phyloP scores from a whole-genome alignment of 2,888 invertebrate species.

The Eupithecia centaureata region DNA sequence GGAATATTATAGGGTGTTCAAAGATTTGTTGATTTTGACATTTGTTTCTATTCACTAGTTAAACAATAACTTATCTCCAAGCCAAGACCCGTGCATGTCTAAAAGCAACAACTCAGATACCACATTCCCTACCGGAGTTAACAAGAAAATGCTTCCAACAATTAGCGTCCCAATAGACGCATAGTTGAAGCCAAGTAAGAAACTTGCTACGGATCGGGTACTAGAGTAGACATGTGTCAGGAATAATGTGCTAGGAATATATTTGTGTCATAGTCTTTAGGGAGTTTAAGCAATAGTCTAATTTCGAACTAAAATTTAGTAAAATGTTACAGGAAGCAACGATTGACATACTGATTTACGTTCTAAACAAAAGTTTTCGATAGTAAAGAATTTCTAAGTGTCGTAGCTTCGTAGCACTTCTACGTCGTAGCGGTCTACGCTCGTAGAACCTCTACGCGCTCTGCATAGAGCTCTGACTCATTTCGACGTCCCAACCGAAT shows the following conservation, averaged over 20 bases:
- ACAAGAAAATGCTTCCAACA: conserved; percentile 54
- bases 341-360: background rate
- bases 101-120: conserved; percentile 20
- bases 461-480: background rate
- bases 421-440: conserved; percentile 5
- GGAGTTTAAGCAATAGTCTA: background rate
- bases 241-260: conserved; percentile 19
- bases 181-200: conserved; percentile 42
- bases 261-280: conserved; percentile 21
- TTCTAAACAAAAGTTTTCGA: too few relatives aligned
- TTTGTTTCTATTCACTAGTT: background rate
- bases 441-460: conserved; percentile 6
- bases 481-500: too few relatives aligned
- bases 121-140: conserved; percentile 33
- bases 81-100: conserved; percentile 17
- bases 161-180: conserved; percentile 52
- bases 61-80: conserved; percentile 1
- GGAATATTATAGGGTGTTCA: background rate
- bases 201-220: conserved; percentile 38
- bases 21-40: background rate
- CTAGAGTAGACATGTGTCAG: conserved; percentile 25
- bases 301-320: background rate
- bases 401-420: conserved; percentile 7
- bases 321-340: too few relatives aligned
- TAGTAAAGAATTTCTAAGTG: background rate